These are phyloP conservation scores for Listronotus bonariensis DNA, from an alignment of 1,140 invertebrate species.

Conservation along the genomic window DNA sequence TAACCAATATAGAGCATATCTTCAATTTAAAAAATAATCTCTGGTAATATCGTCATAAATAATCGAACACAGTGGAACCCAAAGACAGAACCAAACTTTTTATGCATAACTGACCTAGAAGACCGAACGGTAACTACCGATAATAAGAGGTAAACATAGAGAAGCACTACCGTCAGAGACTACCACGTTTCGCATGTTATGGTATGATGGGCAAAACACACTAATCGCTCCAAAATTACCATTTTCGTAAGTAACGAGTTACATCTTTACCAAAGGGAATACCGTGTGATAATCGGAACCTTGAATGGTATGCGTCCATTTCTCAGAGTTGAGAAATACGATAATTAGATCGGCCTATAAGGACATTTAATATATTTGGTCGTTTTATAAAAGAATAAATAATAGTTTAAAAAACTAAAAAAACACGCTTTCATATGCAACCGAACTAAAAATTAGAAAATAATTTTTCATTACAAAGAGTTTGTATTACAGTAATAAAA, in stretches of 20 bases:
- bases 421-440: too few relatives aligned
- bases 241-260: neutral
- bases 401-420: too few relatives aligned
- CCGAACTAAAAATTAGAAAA: too few relatives aligned
- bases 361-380: too few relatives aligned
- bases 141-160: slow-evolving; percentile 5
- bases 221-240: slow-evolving; percentile 3
- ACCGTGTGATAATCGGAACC: neutral
- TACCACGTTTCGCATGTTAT: slow-evolving; percentile 9
- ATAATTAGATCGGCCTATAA: too few relatives aligned
- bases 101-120: slow-evolving; percentile 2
- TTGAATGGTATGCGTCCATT: neutral
- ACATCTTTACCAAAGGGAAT: neutral
- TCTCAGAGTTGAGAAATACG: too few relatives aligned
- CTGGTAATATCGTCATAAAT: too few relatives aligned
- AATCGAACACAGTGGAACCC: neutral
- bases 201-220: slow-evolving; percentile 11
- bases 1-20: too few relatives aligned
- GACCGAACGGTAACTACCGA: neutral
- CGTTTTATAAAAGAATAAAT: too few relatives aligned
- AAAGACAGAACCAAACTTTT: neutral
- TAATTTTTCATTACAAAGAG: too few relatives aligned
- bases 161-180: neutral
- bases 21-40: too few relatives aligned
- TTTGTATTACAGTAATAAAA: too few relatives aligned